Conservation (phyloP, 2,113 vertebrate species). For the Euleptes europaea region DNA sequence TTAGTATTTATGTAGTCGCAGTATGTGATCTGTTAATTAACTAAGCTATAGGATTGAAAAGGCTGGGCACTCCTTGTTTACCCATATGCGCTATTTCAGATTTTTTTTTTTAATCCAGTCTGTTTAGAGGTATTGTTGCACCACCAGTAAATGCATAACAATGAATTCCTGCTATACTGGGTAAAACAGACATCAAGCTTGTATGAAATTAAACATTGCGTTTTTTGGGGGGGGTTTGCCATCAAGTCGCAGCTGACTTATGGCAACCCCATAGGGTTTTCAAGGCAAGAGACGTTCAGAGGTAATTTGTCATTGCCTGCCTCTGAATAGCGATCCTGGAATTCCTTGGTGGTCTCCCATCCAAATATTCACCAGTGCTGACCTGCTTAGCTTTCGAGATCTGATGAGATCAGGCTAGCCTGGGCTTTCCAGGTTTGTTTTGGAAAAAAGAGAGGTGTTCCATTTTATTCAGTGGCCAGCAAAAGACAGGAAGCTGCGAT, state of each 20-base stretch:
- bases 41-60: not conserved
- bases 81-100: not conserved
- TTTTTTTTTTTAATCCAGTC: not conserved
- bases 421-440: no score
- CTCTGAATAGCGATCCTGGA: no score
- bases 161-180: not conserved
- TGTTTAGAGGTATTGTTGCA: not conserved
- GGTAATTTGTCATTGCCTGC: no score
- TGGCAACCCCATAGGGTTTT: no score
- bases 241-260: no score
- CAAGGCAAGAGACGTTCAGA: no score
- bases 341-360: no score
- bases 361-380: no score
- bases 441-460: not conserved
- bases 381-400: no score
- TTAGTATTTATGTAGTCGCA: not conserved
- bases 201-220: not conserved
- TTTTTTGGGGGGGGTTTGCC: no score
- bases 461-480: not conserved
- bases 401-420: no score
- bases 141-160: not conserved
- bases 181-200: not conserved
- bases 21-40: not conserved
- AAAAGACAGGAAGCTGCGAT: not conserved
- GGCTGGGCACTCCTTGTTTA: not conserved